Conservation (phyloP, 2,797 vertebrate genomes). For the Phrynocephalus vlangalii region DNA sequence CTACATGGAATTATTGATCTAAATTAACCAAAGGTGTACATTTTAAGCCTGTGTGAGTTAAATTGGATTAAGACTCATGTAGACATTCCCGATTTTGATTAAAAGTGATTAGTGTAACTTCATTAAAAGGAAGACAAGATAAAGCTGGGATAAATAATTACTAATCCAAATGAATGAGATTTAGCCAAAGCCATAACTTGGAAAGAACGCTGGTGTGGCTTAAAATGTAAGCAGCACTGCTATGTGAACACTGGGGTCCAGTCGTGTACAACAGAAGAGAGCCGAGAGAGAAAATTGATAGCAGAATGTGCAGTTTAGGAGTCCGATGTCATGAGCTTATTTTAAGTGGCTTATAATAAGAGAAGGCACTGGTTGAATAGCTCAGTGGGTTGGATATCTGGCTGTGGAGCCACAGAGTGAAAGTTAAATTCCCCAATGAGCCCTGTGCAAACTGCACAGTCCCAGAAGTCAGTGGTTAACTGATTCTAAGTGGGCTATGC, state of each 20-base stretch:
- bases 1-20: conserved; percentile 39
- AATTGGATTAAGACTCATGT: conserved; percentile 32
- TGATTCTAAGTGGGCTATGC: too few relatives aligned
- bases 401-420: too few relatives aligned
- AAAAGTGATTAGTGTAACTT: conserved; percentile 42
- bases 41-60: conserved; percentile 21
- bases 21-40: conserved; percentile 32
- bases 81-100: conserved; percentile 34
- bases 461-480: too few relatives aligned
- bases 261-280: background rate
- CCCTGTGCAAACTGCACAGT: too few relatives aligned
- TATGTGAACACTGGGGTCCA: background rate
- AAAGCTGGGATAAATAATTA: conserved; percentile 27
- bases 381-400: too few relatives aligned
- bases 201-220: background rate
- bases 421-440: too few relatives aligned
- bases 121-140: conserved; percentile 30
- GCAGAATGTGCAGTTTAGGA: background rate
- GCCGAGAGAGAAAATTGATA: background rate
- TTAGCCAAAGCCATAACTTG: background rate
- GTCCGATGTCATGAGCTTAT: background rate
- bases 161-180: conserved; percentile 33
- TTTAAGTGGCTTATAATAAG: background rate
- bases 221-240: conserved; percentile 15
- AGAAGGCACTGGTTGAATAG: too few relatives aligned